Evolutionary conservation across 1,140 invertebrate species (phyloP), one percentile per base, ranked within the genome.

Genomic region (Dendroctonus valens): DNA sequence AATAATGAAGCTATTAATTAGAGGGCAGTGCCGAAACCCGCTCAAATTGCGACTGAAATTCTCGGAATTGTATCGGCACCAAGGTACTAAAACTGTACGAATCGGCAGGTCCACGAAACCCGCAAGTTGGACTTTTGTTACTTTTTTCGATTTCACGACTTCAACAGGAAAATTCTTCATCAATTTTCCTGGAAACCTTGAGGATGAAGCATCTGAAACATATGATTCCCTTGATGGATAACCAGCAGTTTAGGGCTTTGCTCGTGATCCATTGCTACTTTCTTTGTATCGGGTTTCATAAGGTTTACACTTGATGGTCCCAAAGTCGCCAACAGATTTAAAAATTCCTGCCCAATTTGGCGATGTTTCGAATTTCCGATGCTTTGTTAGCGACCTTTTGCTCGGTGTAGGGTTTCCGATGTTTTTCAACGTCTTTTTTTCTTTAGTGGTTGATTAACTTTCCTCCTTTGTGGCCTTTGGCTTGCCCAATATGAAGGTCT

Each of bases 1-100:
- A n/a, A 52, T 52, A 52, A 52, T 52, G 50, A 52, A 52, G 50
- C 50, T 52, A 52, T 52, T 52, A 52, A 52, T 52, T 52, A 52
- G n/a, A 52, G 50, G 50, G 50, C 50, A 26, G 12, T 52, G n/a
- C 50, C n/a, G 9, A 26, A 9, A 26, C 50, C 50, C 50, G 37
- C 50, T 52, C 50, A 26, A 52, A 9, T 52, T 48, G 46, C 50
- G 50, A 52, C 12, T 26, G 50, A 26, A 26, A 52, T 52, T 52
- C 50, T 52, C 15, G 50, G 50, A 52, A 52, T 14, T 26, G 5
- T 26, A n/a, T 52, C 26, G 50, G 50, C 11, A 48, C 7, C 7
- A 11, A 14, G 46, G 53, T 55, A 55, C 39, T 55, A 55, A 55
- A 55, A 55, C 39, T 55, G 53, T 55, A 26, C 15, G 41, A 55